Percentiles rank a stretch among this genome's conserved stretches.
Conservation (phyloP, 2,888 invertebrate genomes). For the Pandemis cinnamomeana region DNA sequence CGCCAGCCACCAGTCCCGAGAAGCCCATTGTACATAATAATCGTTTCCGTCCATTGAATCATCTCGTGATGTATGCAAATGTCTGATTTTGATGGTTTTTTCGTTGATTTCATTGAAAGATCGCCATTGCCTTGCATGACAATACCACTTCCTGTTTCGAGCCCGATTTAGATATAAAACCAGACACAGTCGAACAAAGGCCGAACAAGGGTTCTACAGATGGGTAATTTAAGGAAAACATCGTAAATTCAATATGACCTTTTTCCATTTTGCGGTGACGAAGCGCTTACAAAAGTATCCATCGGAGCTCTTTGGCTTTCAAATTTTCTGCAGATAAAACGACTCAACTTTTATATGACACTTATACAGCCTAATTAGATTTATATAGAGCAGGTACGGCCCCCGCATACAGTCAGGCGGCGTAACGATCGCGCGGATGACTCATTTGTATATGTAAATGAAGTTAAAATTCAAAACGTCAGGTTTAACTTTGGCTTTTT, state of each 20-base stretch:
- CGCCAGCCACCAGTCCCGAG: slow-evolving; percentile 47
- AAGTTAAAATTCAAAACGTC: slow-evolving; percentile 57
- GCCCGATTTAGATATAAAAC: slow-evolving; percentile 12
- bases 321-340: slow-evolving; percentile 1
- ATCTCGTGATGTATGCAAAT: slow-evolving; percentile 54
- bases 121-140: slow-evolving; percentile 49
- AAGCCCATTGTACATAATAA: slow-evolving; percentile 71
- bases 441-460: slow-evolving; percentile 58
- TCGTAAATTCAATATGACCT: slow-evolving; percentile 18
- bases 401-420: slow-evolving; percentile 32
- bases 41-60: slow-evolving; percentile 76
- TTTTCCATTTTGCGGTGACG: slow-evolving; percentile 14
- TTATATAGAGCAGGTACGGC: slow-evolving; percentile 23
- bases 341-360: slow-evolving; percentile 16
- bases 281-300: slow-evolving; percentile 24
- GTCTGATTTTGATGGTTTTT: slow-evolving; percentile 50
- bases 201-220: slow-evolving; percentile 2
- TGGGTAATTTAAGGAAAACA: slow-evolving; percentile 13
- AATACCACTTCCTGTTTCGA: slow-evolving; percentile 40
- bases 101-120: slow-evolving; percentile 62
- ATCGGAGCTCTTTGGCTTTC: slow-evolving; percentile 2
- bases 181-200: neutral
- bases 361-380: slow-evolving; percentile 26
- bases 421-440: slow-evolving; percentile 63
- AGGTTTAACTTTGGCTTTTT: slow-evolving; percentile 59